Evolutionary conservation across 2,888 invertebrate species (phyloP).

Genomic region (Melanophora roralis): DNA sequence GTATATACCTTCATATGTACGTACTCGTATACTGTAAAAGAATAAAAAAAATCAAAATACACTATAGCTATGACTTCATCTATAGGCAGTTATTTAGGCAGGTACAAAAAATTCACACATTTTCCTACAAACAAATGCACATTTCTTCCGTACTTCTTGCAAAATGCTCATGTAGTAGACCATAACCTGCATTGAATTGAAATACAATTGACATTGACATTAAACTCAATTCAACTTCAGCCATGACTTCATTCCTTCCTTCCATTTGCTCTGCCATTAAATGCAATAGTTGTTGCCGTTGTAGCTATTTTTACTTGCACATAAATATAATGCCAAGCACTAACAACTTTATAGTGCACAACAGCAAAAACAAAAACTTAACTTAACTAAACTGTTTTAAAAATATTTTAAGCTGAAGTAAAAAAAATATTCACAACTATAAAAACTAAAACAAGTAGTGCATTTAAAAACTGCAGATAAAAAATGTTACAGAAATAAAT

Average conservation of each 20-base stretch:
- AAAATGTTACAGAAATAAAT: slow-evolving; percentile 56
- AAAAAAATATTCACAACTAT: slow-evolving; percentile 40
- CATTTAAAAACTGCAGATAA: slow-evolving; percentile 22
- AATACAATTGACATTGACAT: slow-evolving; percentile 63
- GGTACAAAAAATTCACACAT: slow-evolving; percentile 25
- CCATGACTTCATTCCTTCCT: slow-evolving; percentile 63
- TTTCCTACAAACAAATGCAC: background rate
- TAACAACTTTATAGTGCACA: background rate
- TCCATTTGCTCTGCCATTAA: slow-evolving; percentile 46
- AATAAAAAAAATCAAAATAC: slow-evolving; percentile 4
- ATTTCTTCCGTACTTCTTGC: slow-evolving; percentile 21
- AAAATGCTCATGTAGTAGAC: background rate
- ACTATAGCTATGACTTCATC: slow-evolving; percentile 59
- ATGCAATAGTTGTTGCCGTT: background rate
- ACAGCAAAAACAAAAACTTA: background rate
- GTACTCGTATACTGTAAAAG: background rate
- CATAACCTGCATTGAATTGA: slow-evolving; percentile 53
- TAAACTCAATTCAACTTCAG: slow-evolving; percentile 64
- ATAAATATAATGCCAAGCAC: slow-evolving; percentile 26
- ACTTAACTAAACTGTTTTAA: slow-evolving; percentile 31
- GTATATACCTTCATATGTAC: background rate
- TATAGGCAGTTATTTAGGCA: slow-evolving; percentile 1
- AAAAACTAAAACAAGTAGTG: slow-evolving; percentile 53
- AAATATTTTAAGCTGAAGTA: background rate
- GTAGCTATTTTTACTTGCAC: background rate